phyloP scores from a whole-genome alignment of 2,113 vertebrate species.

The Pterophyllum scalare region DNA sequence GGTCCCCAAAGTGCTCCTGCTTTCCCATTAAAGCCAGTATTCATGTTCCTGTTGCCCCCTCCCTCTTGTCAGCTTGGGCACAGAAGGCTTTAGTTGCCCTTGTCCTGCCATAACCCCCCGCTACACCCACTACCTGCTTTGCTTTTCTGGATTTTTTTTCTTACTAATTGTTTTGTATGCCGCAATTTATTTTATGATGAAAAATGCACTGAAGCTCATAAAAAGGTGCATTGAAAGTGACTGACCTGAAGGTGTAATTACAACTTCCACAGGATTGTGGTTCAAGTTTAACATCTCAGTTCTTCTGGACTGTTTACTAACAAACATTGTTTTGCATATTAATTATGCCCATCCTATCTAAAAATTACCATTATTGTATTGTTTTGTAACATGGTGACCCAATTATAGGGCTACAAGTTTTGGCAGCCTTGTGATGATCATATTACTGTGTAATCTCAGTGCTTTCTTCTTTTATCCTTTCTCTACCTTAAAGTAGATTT shows the following conservation, averaged over 20 bases:
- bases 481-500: neutral
- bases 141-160: conserved; percentile 18
- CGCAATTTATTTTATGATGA: neutral
- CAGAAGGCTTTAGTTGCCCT: conserved; percentile 37
- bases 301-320: neutral
- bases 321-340: neutral
- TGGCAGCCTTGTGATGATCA: conserved; percentile 51
- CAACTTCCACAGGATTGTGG: neutral
- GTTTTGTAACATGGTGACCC: conserved; percentile 20
- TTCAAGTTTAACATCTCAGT: neutral
- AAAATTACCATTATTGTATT: neutral
- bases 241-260: neutral
- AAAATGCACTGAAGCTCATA: neutral
- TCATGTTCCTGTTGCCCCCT: conserved; percentile 25
- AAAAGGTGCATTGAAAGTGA: neutral
- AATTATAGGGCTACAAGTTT: conserved; percentile 8
- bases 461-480: conserved; percentile 4
- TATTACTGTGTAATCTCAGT: conserved; percentile 41
- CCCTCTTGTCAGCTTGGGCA: conserved; percentile 44
- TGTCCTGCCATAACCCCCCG: conserved; percentile 24
- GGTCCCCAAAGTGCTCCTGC: conserved; percentile 35
- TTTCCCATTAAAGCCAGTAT: conserved; percentile 69
- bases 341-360: neutral
- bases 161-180: conserved; percentile 59
- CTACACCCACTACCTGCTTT: conserved; percentile 8